Evolutionary conservation across 2,797 vertebrate species (phyloP).

Genomic region (Anguilla obscura): DNA sequence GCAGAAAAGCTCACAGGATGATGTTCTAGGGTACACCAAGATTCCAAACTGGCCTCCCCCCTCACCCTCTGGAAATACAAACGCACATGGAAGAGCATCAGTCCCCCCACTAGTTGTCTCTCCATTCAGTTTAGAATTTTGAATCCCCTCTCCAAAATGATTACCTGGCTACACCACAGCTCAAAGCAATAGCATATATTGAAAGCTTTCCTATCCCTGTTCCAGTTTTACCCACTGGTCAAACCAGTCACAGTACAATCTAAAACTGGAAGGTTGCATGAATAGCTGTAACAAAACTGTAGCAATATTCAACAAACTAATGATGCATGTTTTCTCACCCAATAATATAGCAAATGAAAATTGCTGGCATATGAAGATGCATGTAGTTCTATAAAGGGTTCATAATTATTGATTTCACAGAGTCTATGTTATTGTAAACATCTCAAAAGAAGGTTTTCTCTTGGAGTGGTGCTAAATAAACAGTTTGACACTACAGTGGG

Average conservation of each 20-base stretch:
- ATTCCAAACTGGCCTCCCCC: background rate
- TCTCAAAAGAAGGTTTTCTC: background rate
- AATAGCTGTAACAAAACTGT: background rate
- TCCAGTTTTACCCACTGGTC: too few species aligned
- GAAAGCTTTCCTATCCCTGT: too few species aligned
- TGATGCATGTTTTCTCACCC: background rate
- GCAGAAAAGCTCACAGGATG: background rate
- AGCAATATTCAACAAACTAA: background rate
- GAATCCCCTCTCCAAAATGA: too few species aligned
- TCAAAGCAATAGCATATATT: too few species aligned
- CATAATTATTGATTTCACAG: background rate
- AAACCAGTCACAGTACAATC: too few species aligned
- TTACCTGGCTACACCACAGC: too few species aligned
- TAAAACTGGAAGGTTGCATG: too few species aligned
- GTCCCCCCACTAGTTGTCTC: too few species aligned
- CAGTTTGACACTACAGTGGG: too few species aligned
- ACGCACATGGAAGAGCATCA: background rate
- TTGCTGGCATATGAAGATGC: background rate
- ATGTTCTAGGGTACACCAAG: background rate
- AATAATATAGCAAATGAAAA: background rate
- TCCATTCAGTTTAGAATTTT: too few species aligned
- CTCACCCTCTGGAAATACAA: too few species aligned
- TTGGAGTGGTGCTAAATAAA: background rate
- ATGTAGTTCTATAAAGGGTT: background rate
- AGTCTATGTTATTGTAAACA: constrained; percentile 2